These are phyloP conservation scores for Altica lythri DNA, from an alignment of 2,888 invertebrate genomes.

Conservation along the genomic window DNA sequence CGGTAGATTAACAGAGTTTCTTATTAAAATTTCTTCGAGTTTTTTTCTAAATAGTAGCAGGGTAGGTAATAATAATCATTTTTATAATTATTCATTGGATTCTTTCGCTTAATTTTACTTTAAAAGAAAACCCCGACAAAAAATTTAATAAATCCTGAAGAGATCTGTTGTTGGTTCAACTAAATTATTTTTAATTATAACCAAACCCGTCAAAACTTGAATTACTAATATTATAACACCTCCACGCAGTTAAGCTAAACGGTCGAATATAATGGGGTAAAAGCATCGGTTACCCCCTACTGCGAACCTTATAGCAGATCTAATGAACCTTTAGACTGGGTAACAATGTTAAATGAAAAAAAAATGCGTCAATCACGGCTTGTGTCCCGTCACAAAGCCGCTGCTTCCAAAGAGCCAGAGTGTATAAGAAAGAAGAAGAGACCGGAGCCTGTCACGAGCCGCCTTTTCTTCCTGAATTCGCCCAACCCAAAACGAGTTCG, in stretches of 20 bases:
- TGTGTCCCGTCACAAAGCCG: conserved; percentile 37
- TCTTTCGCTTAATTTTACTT: too few relatives aligned
- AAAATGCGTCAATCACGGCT: conserved; percentile 44
- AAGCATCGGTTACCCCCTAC: conserved; percentile 39
- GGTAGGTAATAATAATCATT: background rate
- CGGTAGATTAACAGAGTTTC: background rate
- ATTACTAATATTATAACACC: conserved; percentile 41
- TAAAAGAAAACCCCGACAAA: background rate
- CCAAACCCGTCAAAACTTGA: conserved; percentile 39
- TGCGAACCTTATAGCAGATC: conserved; percentile 43
- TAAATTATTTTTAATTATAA: conserved; percentile 44
- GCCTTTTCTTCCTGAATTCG: conserved; percentile 11
- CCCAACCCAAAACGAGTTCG: conserved; percentile 8
- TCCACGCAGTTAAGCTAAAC: conserved; percentile 35
- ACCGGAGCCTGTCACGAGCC: conserved; percentile 2
- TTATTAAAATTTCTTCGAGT: background rate
- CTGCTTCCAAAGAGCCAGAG: conserved; percentile 23
- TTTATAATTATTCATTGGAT: background rate
- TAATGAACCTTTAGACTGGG: conserved; percentile 51
- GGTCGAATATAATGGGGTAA: conserved; percentile 34
- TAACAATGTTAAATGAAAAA: conserved; percentile 50
- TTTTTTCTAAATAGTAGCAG: background rate
- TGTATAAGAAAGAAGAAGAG: conserved; percentile 2
- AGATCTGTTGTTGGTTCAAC: conserved; percentile 34
- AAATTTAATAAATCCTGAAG: conserved; percentile 17